Conservation (phyloP, 1,140 invertebrate genomes). For the roundworm (Caenorhabditis elegans) region DNA sequence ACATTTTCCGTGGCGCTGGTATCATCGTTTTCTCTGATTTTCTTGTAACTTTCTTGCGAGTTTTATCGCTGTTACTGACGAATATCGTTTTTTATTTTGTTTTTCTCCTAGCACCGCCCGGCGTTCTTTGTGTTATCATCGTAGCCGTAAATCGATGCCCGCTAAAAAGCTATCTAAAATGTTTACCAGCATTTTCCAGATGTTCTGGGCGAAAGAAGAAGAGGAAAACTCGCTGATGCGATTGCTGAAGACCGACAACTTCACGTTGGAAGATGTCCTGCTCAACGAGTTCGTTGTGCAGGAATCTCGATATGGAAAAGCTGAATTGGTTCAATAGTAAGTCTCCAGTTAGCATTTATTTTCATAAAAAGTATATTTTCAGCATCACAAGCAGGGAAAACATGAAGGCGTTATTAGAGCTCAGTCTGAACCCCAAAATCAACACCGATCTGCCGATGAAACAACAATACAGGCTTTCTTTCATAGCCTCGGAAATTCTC, state of each 20-base stretch:
- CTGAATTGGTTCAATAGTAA: not conserved
- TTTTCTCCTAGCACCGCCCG: not conserved
- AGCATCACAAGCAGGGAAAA: not conserved
- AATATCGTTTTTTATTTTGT: not conserved
- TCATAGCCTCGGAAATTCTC: not conserved
- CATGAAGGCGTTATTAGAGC: not conserved
- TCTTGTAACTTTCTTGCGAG: not conserved
- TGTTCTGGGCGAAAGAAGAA: slow-evolving; percentile 17
- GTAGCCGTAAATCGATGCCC: not conserved
- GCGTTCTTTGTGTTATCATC: not conserved
- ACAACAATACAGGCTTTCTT: slow-evolving; percentile 7
- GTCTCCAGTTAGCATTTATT: not conserved
- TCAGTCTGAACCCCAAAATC: not conserved
- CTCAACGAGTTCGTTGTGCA: slow-evolving; percentile 11
- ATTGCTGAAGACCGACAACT: not conserved
- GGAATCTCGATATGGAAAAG: slow-evolving; percentile 1
- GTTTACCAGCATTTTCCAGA: slow-evolving; percentile 2
- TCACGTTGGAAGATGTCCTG: slow-evolving; percentile 10
- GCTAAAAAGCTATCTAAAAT: not conserved
- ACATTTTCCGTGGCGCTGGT: not conserved
- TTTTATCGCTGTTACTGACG: not conserved
- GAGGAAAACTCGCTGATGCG: not conserved
- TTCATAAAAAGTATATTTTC: not conserved
- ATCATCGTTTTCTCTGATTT: not conserved
- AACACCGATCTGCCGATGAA: not conserved